Base-by-base conservation (phyloP, 2,797 vertebrate species). In the Pangasius larnaudii region DNA sequence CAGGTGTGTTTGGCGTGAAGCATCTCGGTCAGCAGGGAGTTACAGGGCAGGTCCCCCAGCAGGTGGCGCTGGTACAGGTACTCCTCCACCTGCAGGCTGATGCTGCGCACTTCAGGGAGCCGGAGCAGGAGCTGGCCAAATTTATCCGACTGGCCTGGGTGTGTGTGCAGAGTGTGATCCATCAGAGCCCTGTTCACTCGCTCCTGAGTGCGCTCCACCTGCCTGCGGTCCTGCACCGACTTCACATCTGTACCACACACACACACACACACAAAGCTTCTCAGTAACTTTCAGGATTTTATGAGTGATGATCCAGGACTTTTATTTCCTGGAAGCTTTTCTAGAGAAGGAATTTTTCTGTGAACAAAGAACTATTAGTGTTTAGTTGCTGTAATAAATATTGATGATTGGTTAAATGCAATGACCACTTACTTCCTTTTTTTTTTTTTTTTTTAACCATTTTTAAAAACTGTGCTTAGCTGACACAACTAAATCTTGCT, bases 61-160 rank as follows among this genome's bases (percentile, higher is more conserved):
- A 97, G 95, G 89, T 97, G 96, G 85, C 96, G 96, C 93, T 96
- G 96, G 91, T 97, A 96, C 91, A 97, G 93, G 91, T 97, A 97
- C 90, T 97, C 96, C 91, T 97, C 96, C 49, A 96, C 94, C 91
- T 96, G 96, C 89, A 97, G 91, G 87, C 96, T 96, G 39, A 97
- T 96, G 95, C 96, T 96, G 85, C 96, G 96, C 13, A 97, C 95
- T 92, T 97, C 96, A 0, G 96, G 96, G 81, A 97, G 94, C 58
- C 96, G 92, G 2, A 97, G 96, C 75, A 97, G 93, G 88, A 97
- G 94, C 91, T 97, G 96, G 83, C 96, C 96, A 5, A 97, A 97
- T 92, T 96, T 97, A 92, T 97, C 96, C 0, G 95, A 93, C 51
- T 96, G 95, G 88, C 95, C 94, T 6, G 94, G 95, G 63, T 96